These are phyloP conservation scores for Brevimyrus niger DNA, from an alignment of 2,113 vertebrate genomes.

Conservation along the genomic window DNA sequence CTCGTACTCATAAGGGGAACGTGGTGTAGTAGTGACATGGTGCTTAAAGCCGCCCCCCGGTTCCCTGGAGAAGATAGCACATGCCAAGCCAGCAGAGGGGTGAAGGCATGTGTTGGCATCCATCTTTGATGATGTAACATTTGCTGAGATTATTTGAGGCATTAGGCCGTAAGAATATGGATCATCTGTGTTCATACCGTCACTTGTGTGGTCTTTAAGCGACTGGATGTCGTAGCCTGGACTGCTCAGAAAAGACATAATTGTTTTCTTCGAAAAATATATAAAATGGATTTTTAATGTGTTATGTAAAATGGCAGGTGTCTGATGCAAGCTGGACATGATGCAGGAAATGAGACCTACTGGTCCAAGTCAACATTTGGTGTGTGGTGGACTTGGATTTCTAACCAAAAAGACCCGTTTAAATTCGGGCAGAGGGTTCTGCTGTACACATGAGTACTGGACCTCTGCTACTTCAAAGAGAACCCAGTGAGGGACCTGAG, in stretches of 20 bases:
- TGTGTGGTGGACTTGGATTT: background rate
- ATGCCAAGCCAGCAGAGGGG: background rate
- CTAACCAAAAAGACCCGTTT: background rate
- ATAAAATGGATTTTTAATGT: background rate
- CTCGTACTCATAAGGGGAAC: background rate
- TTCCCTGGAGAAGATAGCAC: background rate
- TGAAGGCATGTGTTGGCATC: background rate
- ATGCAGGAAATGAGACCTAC: background rate
- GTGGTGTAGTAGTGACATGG: background rate
- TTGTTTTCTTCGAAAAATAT: background rate
- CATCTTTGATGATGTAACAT: background rate
- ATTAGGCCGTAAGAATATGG: background rate
- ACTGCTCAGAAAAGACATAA: background rate
- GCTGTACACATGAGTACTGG: background rate
- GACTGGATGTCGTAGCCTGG: background rate
- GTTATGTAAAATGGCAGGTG: background rate
- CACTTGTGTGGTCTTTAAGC: background rate
- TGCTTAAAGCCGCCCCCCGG: background rate
- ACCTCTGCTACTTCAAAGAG: background rate
- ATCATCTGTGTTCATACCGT: background rate
- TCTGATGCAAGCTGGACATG: background rate
- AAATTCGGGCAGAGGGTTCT: background rate
- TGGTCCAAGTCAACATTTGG: background rate
- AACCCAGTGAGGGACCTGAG: background rate
- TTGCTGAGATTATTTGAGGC: slow-evolving; percentile 5